Conservation (phyloP, 1,140 invertebrate species). For the Rhyzopertha dominica region DNA sequence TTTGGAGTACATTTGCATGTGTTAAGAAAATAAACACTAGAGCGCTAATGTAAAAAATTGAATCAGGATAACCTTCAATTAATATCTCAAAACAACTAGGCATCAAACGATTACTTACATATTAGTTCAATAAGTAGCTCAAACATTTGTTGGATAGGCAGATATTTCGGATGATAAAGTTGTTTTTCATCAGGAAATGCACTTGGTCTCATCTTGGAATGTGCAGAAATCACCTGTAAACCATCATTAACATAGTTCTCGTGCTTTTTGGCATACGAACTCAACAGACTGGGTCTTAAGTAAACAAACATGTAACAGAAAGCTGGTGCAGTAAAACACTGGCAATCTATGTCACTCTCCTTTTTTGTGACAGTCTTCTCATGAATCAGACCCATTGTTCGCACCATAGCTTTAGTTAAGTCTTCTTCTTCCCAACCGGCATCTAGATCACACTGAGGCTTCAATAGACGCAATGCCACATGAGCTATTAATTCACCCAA, state of each 20-base stretch:
- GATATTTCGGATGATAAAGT: constrained; percentile 63
- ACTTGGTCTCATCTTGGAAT: constrained; percentile 59
- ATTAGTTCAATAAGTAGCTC: constrained; percentile 75
- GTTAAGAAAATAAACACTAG: too few relatives aligned
- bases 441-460: constrained; percentile 76
- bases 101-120: constrained; percentile 48
- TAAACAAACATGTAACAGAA: constrained; percentile 83
- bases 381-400: constrained; percentile 59
- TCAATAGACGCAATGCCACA: constrained; percentile 61
- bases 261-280: constrained; percentile 47
- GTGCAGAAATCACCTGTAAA: constrained; percentile 66
- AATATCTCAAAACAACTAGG: too few relatives aligned
- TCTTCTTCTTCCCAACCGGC: constrained; percentile 72
- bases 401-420: constrained; percentile 36
- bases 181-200: constrained; percentile 46
- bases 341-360: too few relatives aligned
- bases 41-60: too few relatives aligned
- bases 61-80: too few relatives aligned
- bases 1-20: too few relatives aligned
- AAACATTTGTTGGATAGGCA: constrained; percentile 79
- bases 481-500: constrained; percentile 59
- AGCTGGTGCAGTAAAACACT: too few relatives aligned
- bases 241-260: constrained; percentile 58
- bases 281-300: constrained; percentile 60
- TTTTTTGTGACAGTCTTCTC: constrained; percentile 46